Evolutionary conservation across 2,113 vertebrate species (phyloP), one percentile per base, ranked within the genome.

Genomic region (Callaeas wilsoni): DNA sequence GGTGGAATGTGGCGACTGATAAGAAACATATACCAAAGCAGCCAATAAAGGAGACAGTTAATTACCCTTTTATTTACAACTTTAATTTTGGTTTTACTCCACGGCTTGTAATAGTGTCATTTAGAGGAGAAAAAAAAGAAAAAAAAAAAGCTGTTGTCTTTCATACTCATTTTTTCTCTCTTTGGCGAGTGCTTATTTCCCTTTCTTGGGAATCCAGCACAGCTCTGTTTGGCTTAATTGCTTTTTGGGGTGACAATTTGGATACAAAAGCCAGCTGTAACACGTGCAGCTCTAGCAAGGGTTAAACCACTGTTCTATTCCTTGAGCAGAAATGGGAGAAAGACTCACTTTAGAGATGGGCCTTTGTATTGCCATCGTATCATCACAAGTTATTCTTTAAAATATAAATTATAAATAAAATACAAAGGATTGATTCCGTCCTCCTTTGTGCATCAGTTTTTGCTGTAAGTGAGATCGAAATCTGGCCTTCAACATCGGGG

Each of bases 21-120:
- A 96, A 95, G 95, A 97, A 95, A 74, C 97, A 94, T 64, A 35
- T 16, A 86, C 87, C 92, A 83, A 94, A 55, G 55, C 90, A 75
- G 63, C 80, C 96, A 90, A 89, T 81, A 97, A 97, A 94, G 89
- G 63, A 97, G 92, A 93, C 87, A 88, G 93, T 93, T 97, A 97
- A 97, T 97, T 97, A 95, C 92, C 86, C 96, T 97, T 97, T 97
- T 97, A 97, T 95, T 97, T 96, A 89, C 94, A 95, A 35, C 79
- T 96, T 96, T 95, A 95, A 94, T 95, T 95, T 95, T 89, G 62
- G 12, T 88, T 94, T 89, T 94, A 81, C 39, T 96, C 92, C 75
- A 33, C 7, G 46, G 78, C 90, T 96, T 97, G 85, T 96, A 95
- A 93, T 93, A 74, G 81, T 75, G 69, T 94, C 59, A 86, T 96